Evolutionary conservation across 1,140 invertebrate genomes (phyloP).

Genomic region (Arion vulgaris): DNA sequence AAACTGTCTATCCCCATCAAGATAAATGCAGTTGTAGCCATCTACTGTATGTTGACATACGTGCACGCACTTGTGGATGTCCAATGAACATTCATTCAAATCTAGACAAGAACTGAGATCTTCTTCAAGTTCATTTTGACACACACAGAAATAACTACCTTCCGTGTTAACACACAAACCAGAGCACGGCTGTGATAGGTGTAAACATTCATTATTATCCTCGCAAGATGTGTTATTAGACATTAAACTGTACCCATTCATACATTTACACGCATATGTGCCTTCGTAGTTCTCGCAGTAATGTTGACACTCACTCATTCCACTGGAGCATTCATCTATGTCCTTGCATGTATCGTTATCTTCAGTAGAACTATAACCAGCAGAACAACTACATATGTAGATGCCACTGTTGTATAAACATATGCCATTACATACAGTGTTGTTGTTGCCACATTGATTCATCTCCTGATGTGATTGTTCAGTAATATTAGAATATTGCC

Average conservation of each 20-base stretch:
- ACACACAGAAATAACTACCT: background rate
- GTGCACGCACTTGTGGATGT: conserved; percentile 72
- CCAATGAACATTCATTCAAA: conserved; percentile 39
- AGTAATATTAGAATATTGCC: no score
- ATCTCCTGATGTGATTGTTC: background rate
- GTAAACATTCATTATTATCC: background rate
- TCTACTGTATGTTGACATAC: conserved; percentile 51
- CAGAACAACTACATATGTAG: background rate
- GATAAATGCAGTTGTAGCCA: background rate
- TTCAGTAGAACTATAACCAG: background rate
- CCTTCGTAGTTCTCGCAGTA: conserved; percentile 9
- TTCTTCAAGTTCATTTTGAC: background rate
- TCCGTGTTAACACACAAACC: background rate
- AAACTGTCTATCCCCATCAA: background rate
- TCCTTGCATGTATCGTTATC: background rate
- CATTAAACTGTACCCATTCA: background rate
- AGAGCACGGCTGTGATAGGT: background rate
- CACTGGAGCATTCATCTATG: conserved; percentile 13
- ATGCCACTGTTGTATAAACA: background rate
- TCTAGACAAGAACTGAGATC: conserved; percentile 20
- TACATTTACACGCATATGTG: conserved; percentile 6
- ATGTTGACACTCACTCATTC: background rate
- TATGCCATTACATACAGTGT: background rate
- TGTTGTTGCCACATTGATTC: background rate
- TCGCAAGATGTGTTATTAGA: background rate